These are phyloP conservation scores for Eretmocerus hayati DNA, from an alignment of 2,888 invertebrate species.

Conservation along the genomic window DNA sequence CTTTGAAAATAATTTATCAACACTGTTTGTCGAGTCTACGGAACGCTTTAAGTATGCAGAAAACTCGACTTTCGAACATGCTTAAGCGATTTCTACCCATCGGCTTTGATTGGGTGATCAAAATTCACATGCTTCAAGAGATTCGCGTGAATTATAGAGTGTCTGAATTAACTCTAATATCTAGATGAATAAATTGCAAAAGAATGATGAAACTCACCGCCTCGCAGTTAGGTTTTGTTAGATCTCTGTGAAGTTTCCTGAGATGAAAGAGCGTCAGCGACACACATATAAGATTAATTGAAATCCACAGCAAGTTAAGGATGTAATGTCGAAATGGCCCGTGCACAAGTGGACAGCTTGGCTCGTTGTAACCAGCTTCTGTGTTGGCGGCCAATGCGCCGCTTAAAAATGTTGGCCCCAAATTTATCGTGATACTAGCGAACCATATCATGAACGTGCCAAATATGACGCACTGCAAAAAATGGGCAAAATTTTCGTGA, in stretches of 20 bases:
- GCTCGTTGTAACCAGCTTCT: slow-evolving; percentile 68
- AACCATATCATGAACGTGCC: slow-evolving; percentile 93
- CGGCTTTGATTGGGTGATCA: no score
- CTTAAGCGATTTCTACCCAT: no score
- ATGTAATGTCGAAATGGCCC: slow-evolving; percentile 86
- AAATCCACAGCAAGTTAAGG: slow-evolving; percentile 84
- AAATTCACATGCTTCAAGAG: no score
- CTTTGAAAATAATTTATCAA: no score
- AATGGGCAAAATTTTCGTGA: background rate
- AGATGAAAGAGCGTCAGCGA: slow-evolving; percentile 77
- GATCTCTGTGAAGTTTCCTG: slow-evolving; percentile 71
- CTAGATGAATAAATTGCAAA: no score
- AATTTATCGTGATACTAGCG: slow-evolving; percentile 81
- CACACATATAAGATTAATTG: slow-evolving; percentile 77
- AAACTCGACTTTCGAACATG: no score
- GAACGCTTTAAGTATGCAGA: no score
- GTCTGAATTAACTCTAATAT: no score
- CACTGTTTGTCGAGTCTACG: no score
- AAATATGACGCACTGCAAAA: slow-evolving; percentile 73
- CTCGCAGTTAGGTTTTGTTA: slow-evolving; percentile 77
- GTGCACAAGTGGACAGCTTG: slow-evolving; percentile 78
- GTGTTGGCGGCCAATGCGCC: slow-evolving; percentile 77
- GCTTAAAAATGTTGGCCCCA: slow-evolving; percentile 79
- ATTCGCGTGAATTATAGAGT: no score
- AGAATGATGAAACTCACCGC: slow-evolving; percentile 55